Percentiles rank a stretch among this genome's conserved stretches.
These are phyloP conservation scores for Psettodes erumei DNA, from an alignment of 2,113 vertebrate species.

Conservation along the genomic window DNA sequence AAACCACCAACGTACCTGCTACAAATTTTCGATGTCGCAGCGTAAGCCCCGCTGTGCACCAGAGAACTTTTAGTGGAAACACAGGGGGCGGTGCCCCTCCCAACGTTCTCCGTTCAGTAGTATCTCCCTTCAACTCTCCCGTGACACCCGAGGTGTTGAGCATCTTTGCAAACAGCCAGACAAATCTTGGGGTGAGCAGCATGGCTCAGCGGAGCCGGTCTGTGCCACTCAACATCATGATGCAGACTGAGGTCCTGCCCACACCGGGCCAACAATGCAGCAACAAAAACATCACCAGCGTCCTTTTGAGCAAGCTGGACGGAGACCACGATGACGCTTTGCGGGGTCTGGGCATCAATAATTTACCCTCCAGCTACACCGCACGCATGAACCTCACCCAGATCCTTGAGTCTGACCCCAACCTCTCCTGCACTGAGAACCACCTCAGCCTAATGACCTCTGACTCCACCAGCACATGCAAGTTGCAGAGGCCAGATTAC, in stretches of 20 bases:
- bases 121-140: slow-evolving; percentile 90
- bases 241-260: slow-evolving; percentile 92
- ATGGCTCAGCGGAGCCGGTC: slow-evolving; percentile 97
- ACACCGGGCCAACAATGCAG: slow-evolving; percentile 86
- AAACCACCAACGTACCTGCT: slow-evolving; percentile 81
- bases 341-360: slow-evolving; percentile 92
- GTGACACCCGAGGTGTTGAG: slow-evolving; percentile 89
- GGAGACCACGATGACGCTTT: slow-evolving; percentile 89
- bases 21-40: slow-evolving; percentile 92
- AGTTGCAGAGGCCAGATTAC: slow-evolving; percentile 92
- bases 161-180: slow-evolving; percentile 87
- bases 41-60: slow-evolving; percentile 96
- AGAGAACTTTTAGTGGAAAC: slow-evolving; percentile 90
- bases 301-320: slow-evolving; percentile 95
- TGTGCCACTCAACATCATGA: slow-evolving; percentile 97
- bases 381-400: slow-evolving; percentile 99
- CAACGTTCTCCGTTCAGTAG: slow-evolving; percentile 85
- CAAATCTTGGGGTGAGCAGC: slow-evolving; percentile 86
- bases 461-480: slow-evolving; percentile 86
- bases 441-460: slow-evolving; percentile 86
- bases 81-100: slow-evolving; percentile 79
- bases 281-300: slow-evolving; percentile 89
- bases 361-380: slow-evolving; percentile 93
- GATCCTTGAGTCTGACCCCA: slow-evolving; percentile 90
- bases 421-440: slow-evolving; percentile 88